Conservation (phyloP, 2,888 invertebrate species). For the Saturnia japonica region DNA sequence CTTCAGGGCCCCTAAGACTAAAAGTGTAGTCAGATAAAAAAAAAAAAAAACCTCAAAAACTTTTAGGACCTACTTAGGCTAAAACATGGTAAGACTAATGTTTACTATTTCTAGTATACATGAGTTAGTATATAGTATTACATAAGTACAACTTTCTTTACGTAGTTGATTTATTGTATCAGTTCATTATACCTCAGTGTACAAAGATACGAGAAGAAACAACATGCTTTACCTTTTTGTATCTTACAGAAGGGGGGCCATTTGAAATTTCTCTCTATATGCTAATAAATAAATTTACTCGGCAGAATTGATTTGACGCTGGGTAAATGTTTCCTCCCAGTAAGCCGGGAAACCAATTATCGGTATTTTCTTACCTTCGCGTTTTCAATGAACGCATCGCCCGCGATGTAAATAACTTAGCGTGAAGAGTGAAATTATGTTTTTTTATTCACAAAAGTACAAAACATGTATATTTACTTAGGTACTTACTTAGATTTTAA, state of each 20-base stretch:
- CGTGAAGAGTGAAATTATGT: slow-evolving; percentile 12
- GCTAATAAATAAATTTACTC: slow-evolving; percentile 69
- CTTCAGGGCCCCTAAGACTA: no score
- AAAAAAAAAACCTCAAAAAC: no score
- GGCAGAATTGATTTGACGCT: slow-evolving; percentile 62
- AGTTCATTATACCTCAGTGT: neutral
- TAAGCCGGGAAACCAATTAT: slow-evolving; percentile 65
- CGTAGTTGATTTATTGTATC: neutral
- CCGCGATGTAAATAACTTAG: slow-evolving; percentile 26
- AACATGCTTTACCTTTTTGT: slow-evolving; percentile 1
- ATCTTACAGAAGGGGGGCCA: slow-evolving; percentile 11
- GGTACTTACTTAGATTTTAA: neutral
- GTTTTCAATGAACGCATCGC: slow-evolving; percentile 45
- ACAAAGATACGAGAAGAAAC: neutral
- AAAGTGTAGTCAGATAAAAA: no score
- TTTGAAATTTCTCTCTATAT: slow-evolving; percentile 62
- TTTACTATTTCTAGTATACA: neutral
- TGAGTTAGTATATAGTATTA: neutral
- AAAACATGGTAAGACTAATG: no score
- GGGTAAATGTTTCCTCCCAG: slow-evolving; percentile 49
- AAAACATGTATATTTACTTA: neutral
- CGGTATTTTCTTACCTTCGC: slow-evolving; percentile 40
- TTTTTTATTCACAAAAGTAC: neutral
- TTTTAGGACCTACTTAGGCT: no score
- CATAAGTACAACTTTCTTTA: no score